These are phyloP conservation scores for Chalcosyrphus nemorum DNA, from an alignment of 2,888 invertebrate species.

Conservation along the genomic window DNA sequence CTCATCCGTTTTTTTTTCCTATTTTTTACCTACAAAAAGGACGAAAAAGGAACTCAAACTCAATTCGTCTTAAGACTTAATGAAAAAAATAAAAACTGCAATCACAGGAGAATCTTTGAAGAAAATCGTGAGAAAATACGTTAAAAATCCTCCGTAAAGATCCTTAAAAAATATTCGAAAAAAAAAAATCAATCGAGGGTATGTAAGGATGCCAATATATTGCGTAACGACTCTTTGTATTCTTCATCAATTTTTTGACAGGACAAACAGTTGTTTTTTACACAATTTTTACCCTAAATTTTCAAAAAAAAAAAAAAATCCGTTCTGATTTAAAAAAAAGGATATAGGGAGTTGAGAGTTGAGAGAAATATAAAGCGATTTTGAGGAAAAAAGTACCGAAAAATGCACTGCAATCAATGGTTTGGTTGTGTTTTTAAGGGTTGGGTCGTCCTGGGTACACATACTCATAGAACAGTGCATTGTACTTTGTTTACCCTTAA, in stretches of 20 bases:
- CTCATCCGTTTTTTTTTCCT: background rate
- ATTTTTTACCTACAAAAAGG: constrained; percentile 40
- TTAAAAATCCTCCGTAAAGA: constrained; percentile 54
- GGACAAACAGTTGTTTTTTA: constrained; percentile 38
- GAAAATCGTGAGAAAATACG: constrained; percentile 70
- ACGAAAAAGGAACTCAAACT: constrained; percentile 29
- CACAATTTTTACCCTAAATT: constrained; percentile 39
- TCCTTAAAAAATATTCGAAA: constrained; percentile 11
- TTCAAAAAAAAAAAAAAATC: background rate
- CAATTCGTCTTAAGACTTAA: constrained; percentile 48
- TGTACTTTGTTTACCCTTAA: constrained; percentile 5
- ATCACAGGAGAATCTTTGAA: constrained; percentile 19
- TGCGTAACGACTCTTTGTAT: constrained; percentile 33
- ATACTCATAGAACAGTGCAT: background rate
- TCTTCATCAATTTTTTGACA: constrained; percentile 53
- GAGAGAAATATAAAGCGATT: constrained; percentile 3
- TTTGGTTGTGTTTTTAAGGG: constrained; percentile 28
- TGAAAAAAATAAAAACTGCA: constrained; percentile 59
- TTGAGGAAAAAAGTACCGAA: constrained; percentile 32
- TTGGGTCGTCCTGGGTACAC: constrained; percentile 18
- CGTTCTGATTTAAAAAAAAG: constrained; percentile 48
- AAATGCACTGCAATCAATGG: constrained; percentile 29
- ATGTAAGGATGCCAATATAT: constrained; percentile 29
- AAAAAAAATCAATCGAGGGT: constrained; percentile 28
- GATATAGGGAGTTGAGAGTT: constrained; percentile 26